phyloP scores from a whole-genome alignment of 2,888 invertebrate species.

The Dysmachus trigonus region DNA sequence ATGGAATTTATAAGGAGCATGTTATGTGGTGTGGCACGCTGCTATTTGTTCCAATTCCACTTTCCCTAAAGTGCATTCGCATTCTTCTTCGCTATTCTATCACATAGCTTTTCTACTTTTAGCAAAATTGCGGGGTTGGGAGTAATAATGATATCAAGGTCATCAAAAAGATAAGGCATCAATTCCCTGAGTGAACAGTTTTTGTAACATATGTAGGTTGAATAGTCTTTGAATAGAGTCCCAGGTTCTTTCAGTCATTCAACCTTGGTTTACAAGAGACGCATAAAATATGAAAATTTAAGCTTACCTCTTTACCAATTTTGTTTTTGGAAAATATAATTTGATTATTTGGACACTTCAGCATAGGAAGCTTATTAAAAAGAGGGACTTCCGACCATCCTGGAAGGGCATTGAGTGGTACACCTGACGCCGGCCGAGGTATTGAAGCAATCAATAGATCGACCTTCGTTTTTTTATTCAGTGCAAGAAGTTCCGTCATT shows the following conservation, averaged over 20 bases:
- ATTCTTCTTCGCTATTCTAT: too few species aligned
- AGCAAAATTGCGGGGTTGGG: too few species aligned
- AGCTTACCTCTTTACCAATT: conserved; percentile 59
- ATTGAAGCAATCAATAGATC: conserved; percentile 3
- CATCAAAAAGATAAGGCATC: too few species aligned
- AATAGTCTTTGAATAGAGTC: too few species aligned
- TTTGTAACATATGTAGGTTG: too few species aligned
- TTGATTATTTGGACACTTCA: conserved; percentile 62
- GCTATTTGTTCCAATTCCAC: too few species aligned
- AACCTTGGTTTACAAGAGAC: neutral
- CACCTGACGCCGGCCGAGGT: conserved; percentile 51
- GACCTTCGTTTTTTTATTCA: conserved; percentile 53
- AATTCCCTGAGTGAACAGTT: too few species aligned
- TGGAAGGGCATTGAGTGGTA: conserved; percentile 62
- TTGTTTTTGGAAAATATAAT: conserved; percentile 62
- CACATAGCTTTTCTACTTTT: too few species aligned
- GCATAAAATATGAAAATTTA: neutral
- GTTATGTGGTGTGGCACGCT: too few species aligned
- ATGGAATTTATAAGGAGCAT: too few species aligned
- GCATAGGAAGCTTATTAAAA: conserved; percentile 61
- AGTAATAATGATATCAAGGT: too few species aligned
- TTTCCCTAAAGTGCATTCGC: too few species aligned
- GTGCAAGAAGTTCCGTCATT: conserved; percentile 59
- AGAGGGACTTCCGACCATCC: conserved; percentile 62
- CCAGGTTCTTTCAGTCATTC: neutral